phyloP scores from a whole-genome alignment of 1,140 invertebrate genomes.

The Rhyzopertha dominica region DNA sequence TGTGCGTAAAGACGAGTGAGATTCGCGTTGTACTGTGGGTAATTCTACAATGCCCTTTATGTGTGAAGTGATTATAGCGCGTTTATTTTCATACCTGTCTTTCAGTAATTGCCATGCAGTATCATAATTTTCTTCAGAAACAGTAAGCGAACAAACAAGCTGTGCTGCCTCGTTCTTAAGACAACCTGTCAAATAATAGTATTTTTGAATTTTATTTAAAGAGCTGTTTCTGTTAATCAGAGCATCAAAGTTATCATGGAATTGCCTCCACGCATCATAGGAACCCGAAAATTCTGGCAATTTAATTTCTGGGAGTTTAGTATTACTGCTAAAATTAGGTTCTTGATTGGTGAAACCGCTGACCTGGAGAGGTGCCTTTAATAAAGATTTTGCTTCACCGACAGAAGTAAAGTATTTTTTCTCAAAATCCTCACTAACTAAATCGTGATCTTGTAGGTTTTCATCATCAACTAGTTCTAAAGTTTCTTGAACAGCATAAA shows the following conservation, averaged over 20 bases:
- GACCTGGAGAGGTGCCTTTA: too few species aligned
- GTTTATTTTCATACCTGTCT: constrained; percentile 15
- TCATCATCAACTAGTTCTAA: too few species aligned
- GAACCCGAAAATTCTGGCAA: constrained; percentile 31
- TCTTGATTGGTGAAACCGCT: too few species aligned
- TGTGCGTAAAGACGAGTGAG: constrained; percentile 7
- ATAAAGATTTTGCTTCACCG: too few species aligned
- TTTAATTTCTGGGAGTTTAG: too few species aligned
- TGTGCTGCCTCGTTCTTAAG: constrained; percentile 25
- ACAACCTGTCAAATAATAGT: constrained; percentile 29
- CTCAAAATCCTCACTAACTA: too few species aligned
- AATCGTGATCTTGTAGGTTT: too few species aligned
- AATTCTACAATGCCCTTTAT: constrained; percentile 9
- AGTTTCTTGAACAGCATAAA: too few species aligned
- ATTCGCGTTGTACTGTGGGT: not conserved
- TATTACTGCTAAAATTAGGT: too few species aligned
- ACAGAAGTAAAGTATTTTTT: too few species aligned
- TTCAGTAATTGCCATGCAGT: constrained; percentile 10
- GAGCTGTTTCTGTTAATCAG: constrained; percentile 30
- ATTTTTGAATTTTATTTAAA: constrained; percentile 28
- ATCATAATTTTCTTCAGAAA: constrained; percentile 8
- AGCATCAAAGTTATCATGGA: constrained; percentile 33
- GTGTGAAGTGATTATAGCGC: constrained; percentile 12
- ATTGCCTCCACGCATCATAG: constrained; percentile 34
- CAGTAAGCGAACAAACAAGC: constrained; percentile 15